phyloP scores from a whole-genome alignment of 2,797 vertebrate species.

The Lacerta agilis region DNA sequence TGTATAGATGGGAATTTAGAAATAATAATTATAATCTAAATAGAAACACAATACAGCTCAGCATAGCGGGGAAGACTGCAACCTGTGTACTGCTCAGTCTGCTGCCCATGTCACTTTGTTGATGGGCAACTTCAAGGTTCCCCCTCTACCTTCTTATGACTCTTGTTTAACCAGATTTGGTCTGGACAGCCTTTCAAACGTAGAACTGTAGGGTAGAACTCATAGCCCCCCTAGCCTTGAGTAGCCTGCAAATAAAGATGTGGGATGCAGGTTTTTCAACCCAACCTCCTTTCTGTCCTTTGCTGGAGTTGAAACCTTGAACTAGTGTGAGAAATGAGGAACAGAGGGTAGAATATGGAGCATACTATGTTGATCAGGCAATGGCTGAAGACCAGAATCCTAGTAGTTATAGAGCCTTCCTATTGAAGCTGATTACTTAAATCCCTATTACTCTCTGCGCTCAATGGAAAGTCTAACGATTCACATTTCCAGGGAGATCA shows the following conservation, averaged over 20 bases:
- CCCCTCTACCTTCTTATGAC: too few relatives aligned
- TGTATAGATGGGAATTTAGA: too few relatives aligned
- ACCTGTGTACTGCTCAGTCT: too few relatives aligned
- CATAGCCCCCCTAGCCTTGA: not conserved
- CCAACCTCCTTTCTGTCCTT: not conserved
- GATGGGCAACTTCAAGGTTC: too few relatives aligned
- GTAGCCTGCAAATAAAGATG: not conserved
- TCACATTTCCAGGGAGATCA: not conserved
- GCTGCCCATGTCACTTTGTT: too few relatives aligned
- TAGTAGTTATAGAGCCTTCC: not conserved
- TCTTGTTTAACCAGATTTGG: too few relatives aligned
- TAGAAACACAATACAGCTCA: too few relatives aligned
- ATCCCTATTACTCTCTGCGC: not conserved
- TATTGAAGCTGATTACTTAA: not conserved
- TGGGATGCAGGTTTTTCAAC: not conserved
- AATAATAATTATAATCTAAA: too few relatives aligned
- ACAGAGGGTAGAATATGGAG: not conserved
- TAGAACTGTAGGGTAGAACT: not conserved
- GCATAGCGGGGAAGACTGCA: too few relatives aligned
- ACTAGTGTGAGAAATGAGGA: not conserved
- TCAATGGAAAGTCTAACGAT: not conserved
- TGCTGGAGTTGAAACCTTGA: not conserved
- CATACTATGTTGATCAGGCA: not conserved
- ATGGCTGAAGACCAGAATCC: not conserved
- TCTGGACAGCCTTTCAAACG: too few relatives aligned